Conservation (phyloP, 2,113 vertebrate genomes). For the Pelvicachromis taeniatus region DNA sequence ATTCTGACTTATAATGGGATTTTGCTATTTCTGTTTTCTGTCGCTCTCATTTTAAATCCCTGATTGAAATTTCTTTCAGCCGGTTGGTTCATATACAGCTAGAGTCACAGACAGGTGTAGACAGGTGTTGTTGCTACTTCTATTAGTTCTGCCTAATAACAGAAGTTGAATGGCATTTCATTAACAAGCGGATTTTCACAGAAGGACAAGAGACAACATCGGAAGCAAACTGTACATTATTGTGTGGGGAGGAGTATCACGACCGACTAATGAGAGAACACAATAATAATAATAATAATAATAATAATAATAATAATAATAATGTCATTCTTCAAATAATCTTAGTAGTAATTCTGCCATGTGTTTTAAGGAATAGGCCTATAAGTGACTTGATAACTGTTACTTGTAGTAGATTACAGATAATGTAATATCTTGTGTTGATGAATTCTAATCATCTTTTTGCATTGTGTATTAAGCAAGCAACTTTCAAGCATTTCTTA, state of each 20-base stretch:
- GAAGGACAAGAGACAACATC: neutral
- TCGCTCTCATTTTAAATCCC: neutral
- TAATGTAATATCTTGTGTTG: neutral
- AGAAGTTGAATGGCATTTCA: neutral
- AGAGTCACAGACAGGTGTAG: neutral
- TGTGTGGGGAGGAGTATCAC: neutral
- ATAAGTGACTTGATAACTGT: neutral
- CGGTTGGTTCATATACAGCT: neutral
- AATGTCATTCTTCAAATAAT: neutral
- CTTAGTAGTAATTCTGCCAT: neutral
- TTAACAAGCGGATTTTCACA: neutral
- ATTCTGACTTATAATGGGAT: neutral
- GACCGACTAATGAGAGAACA: neutral
- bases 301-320: neutral
- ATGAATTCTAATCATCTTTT: neutral
- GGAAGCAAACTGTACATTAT: neutral
- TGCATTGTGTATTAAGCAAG: neutral
- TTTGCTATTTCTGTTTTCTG: neutral
- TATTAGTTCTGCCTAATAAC: neutral
- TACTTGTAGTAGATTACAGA: neutral
- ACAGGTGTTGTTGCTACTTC: neutral
- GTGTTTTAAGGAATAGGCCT: neutral
- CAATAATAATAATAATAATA: neutral
- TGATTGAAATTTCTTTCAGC: constrained; percentile 11
- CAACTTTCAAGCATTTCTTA: neutral